Conservation (phyloP, 1,140 invertebrate genomes). For the Pomacea maculata region DNA sequence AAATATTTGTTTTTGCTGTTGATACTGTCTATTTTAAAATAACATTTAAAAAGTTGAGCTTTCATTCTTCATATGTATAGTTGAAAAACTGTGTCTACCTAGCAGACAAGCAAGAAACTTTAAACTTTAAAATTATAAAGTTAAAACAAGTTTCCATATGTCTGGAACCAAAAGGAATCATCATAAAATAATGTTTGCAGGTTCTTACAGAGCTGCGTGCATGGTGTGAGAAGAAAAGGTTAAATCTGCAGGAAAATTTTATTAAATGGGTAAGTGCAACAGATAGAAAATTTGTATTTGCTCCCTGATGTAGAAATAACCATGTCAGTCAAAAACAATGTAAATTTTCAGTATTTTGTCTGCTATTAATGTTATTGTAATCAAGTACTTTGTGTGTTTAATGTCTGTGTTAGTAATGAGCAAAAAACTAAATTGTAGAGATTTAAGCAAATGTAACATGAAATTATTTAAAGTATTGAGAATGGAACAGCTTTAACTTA, state of each 20-base stretch:
- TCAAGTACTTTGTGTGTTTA: no score
- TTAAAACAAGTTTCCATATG: no score
- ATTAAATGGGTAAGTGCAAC: slow-evolving; percentile 60
- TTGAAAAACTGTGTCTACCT: background rate
- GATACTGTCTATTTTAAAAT: no score
- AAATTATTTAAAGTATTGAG: no score
- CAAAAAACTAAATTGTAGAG: no score
- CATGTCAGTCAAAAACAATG: background rate
- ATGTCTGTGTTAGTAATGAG: no score
- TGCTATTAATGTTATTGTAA: no score
- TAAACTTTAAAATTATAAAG: background rate
- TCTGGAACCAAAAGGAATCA: background rate
- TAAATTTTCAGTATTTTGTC: background rate
- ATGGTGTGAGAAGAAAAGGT: slow-evolving; percentile 58
- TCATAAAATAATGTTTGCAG: slow-evolving; percentile 32
- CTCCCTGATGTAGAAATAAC: background rate
- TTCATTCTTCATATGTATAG: no score
- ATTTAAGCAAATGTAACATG: no score
- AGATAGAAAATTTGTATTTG: background rate
- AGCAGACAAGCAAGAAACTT: background rate
- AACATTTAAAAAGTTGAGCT: no score
- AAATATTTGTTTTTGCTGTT: no score
- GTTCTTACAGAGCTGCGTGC: slow-evolving; percentile 54
- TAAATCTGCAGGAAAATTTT: slow-evolving; percentile 56
- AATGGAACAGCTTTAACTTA: no score